These are phyloP conservation scores for Saccopteryx bilineata DNA, from an alignment of 2,113 vertebrate genomes.

Conservation along the genomic window DNA sequence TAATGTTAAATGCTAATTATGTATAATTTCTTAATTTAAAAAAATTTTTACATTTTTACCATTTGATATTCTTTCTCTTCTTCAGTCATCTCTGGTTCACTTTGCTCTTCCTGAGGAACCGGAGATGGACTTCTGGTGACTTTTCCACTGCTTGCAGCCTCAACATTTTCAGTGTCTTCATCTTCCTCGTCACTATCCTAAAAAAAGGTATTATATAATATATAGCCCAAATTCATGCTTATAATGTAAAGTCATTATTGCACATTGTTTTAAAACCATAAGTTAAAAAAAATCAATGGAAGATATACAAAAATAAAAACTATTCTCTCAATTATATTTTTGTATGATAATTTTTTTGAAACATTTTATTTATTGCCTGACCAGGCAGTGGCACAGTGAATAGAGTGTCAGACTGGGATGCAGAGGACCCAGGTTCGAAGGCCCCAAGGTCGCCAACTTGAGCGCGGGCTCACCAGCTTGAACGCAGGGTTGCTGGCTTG, in stretches of 20 bases:
- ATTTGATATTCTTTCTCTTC: conserved; percentile 98
- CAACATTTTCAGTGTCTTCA: conserved; percentile 90
- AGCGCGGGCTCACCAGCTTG: too few species aligned
- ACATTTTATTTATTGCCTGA: too few species aligned
- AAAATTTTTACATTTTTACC: conserved; percentile 87
- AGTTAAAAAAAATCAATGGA: conserved; percentile 56
- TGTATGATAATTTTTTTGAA: neutral
- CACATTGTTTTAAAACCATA: neutral
- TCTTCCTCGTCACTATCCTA: conserved; percentile 98
- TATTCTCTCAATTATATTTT: conserved; percentile 22
- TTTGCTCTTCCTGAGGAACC: conserved; percentile 94
- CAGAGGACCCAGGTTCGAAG: too few species aligned
- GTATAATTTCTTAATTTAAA: neutral
- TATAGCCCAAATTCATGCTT: conserved; percentile 41
- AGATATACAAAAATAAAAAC: conserved; percentile 3
- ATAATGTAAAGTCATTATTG: conserved; percentile 39
- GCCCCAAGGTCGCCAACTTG: too few species aligned
- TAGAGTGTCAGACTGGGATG: too few species aligned
- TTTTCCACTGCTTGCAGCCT: conserved; percentile 90
- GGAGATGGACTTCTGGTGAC: conserved; percentile 93
- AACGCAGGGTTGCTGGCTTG: too few species aligned
- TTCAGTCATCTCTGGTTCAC: conserved; percentile 98
- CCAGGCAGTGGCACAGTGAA: too few species aligned
- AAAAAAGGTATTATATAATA: conserved; percentile 11
- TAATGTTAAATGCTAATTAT: neutral